phyloP scores from a whole-genome alignment of 2,797 vertebrate genomes.

The Megalops cyprinoides region DNA sequence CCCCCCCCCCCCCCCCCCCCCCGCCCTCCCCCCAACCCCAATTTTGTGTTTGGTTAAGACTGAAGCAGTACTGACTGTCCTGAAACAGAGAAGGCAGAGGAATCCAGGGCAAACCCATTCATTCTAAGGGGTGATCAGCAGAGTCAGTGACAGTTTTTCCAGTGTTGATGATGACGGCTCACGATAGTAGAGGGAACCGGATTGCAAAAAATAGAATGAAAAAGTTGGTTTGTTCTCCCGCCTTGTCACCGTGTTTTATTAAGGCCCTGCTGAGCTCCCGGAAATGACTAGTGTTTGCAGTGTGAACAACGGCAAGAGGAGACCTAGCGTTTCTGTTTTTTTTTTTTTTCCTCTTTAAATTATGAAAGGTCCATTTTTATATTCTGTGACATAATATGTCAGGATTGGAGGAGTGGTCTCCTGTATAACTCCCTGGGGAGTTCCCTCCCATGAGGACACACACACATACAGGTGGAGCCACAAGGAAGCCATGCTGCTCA shows the following conservation, averaged over 20 bases:
- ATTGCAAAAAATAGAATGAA: background rate
- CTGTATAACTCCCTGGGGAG: constrained; percentile 56
- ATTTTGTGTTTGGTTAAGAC: background rate
- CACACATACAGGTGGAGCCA: constrained; percentile 51
- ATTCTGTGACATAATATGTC: constrained; percentile 49
- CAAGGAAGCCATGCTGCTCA: constrained; percentile 52
- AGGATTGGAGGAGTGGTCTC: constrained; percentile 16
- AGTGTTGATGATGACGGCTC: constrained; percentile 36
- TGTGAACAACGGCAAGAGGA: constrained; percentile 22
- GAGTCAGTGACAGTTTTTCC: background rate
- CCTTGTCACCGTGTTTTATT: background rate
- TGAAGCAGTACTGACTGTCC: background rate
- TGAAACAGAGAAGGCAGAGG: background rate
- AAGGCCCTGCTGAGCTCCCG: background rate
- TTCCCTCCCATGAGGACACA: constrained; percentile 77
- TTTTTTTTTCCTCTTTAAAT: constrained; percentile 33
- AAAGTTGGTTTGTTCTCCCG: background rate
- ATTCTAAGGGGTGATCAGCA: background rate
- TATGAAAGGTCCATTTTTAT: constrained; percentile 58
- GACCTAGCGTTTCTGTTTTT: constrained; percentile 37
- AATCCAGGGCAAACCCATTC: background rate
- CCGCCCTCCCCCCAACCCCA: background rate
- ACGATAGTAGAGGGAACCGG: constrained; percentile 24
- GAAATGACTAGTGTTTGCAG: constrained; percentile 24
- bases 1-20: background rate